Conservation (phyloP, 2,113 vertebrate genomes). For the Rousettus leschenaultii region DNA sequence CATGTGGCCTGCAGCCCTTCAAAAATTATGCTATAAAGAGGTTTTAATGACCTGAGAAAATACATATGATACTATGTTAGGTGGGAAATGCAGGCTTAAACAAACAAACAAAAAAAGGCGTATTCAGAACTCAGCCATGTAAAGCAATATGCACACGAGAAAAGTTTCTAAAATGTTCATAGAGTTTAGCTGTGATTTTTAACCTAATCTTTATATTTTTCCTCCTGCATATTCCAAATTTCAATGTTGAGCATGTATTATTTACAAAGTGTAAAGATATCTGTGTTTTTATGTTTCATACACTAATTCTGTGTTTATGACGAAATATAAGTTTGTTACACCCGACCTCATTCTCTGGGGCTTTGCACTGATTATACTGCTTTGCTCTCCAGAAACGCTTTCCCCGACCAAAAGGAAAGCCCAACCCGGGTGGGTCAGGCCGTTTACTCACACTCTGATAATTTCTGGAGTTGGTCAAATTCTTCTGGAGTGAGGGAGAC, state of each 20-base stretch:
- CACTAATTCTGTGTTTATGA: slow-evolving; percentile 7
- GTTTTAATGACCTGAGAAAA: not conserved
- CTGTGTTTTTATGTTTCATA: not conserved
- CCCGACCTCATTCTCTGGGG: not conserved
- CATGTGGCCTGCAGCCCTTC: not conserved
- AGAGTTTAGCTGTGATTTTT: not conserved
- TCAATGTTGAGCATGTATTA: not conserved
- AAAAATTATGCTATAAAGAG: not conserved
- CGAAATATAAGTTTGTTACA: not conserved
- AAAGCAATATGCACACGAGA: not conserved
- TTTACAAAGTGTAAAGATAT: not conserved
- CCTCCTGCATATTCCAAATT: not conserved
- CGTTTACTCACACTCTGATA: slow-evolving; percentile 92
- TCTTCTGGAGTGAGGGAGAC: slow-evolving; percentile 92
- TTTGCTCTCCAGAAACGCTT: not conserved
- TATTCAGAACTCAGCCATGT: not conserved
- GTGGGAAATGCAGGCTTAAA: not conserved
- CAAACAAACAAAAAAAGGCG: not conserved
- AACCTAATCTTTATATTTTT: not conserved
- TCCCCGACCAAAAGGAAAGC: not conserved
- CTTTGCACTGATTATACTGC: not conserved
- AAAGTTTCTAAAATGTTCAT: not conserved
- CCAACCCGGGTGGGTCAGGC: not conserved
- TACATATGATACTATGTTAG: not conserved
- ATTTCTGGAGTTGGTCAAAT: slow-evolving; percentile 94